Conservation (phyloP, 2,113 vertebrate genomes). For the Egretta garzetta region DNA sequence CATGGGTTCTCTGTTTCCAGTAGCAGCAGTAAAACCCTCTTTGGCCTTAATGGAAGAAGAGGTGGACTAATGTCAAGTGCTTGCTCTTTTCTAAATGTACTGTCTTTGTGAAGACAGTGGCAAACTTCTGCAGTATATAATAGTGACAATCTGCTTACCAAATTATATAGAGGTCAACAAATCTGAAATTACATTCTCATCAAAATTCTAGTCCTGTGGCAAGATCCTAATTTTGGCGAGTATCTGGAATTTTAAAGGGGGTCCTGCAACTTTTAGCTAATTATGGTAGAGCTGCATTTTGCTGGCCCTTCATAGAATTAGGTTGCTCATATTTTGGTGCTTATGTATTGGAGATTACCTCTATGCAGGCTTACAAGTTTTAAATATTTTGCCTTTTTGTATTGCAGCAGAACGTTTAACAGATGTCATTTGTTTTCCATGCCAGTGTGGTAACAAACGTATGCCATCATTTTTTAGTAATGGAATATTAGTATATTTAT, state of each 20-base stretch:
- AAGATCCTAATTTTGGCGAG: background rate
- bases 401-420: background rate
- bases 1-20: background rate
- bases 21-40: background rate
- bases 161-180: background rate
- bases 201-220: background rate
- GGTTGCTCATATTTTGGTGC: background rate
- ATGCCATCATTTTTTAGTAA: background rate
- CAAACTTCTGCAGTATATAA: background rate
- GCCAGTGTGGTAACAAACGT: background rate
- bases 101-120: background rate
- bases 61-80: background rate
- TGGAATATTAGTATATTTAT: background rate
- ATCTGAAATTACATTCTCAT: background rate
- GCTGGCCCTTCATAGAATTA: background rate
- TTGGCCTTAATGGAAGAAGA: background rate
- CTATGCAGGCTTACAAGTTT: background rate
- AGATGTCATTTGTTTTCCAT: background rate
- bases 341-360: background rate
- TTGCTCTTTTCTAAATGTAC: background rate
- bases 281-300: background rate
- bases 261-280: background rate
- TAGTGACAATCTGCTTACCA: background rate
- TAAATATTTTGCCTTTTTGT: background rate
- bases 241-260: background rate